These are phyloP conservation scores for Danaus melanippus DNA, from an alignment of 1,140 invertebrate species.

Conservation along the genomic window DNA sequence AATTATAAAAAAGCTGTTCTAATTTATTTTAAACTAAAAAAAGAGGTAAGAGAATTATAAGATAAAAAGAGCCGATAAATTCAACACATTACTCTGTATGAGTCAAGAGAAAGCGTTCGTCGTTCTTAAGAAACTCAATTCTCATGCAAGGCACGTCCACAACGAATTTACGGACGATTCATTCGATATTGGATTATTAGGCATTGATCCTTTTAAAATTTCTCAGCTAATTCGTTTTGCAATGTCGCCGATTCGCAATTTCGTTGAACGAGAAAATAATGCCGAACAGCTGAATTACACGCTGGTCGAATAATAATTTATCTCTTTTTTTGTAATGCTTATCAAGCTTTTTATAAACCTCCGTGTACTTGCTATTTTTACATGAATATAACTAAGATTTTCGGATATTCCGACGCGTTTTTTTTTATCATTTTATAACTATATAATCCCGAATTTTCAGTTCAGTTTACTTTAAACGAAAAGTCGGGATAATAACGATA, in stretches of 20 bases:
- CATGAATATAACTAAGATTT: too few species aligned
- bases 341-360: too few species aligned
- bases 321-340: constrained; percentile 11
- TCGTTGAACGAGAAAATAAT: constrained; percentile 41
- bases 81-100: background rate
- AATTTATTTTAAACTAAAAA: too few species aligned
- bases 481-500: too few species aligned
- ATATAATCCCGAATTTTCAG: too few species aligned
- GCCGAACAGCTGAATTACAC: constrained; percentile 18
- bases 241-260: constrained; percentile 29
- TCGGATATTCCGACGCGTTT: too few species aligned
- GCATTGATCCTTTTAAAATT: constrained; percentile 65
- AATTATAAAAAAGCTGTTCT: too few species aligned
- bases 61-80: too few species aligned
- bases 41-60: too few species aligned
- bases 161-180: constrained; percentile 61
- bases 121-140: constrained; percentile 28
- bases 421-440: too few species aligned
- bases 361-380: too few species aligned
- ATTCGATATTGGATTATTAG: constrained; percentile 66
- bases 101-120: constrained; percentile 27
- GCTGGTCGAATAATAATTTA: constrained; percentile 22
- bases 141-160: constrained; percentile 44
- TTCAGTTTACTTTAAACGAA: too few species aligned
- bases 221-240: constrained; percentile 36